Evolutionary conservation across 1,140 invertebrate genomes (phyloP).

Genomic region (Sycobia sp.): DNA sequence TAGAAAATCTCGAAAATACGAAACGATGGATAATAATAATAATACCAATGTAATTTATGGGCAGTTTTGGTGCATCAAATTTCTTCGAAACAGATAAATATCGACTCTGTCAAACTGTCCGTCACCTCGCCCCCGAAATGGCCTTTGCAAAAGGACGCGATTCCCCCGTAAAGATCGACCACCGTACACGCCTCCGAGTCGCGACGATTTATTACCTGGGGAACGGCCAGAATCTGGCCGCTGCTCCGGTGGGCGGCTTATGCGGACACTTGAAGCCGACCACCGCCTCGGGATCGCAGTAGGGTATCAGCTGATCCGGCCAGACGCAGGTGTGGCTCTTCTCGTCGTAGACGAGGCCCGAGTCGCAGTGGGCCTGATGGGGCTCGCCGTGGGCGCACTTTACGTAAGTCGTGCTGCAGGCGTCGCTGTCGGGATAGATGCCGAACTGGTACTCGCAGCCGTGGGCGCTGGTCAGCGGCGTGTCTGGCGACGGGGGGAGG

Average conservation of each 20-base stretch:
- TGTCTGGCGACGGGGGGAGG: too few species aligned
- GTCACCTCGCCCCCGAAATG: too few species aligned
- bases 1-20: too few species aligned
- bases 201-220: too few species aligned
- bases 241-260: slow-evolving; percentile 77
- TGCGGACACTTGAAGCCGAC: slow-evolving; percentile 84
- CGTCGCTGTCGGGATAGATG: slow-evolving; percentile 77
- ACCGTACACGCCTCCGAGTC: too few species aligned
- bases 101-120: too few species aligned
- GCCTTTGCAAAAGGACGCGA: too few species aligned
- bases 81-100: too few species aligned
- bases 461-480: slow-evolving; percentile 75
- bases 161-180: too few species aligned
- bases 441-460: slow-evolving; percentile 90
- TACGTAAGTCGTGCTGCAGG: slow-evolving; percentile 83
- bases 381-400: slow-evolving; percentile 85
- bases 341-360: slow-evolving; percentile 86
- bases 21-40: too few species aligned
- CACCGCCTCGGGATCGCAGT: slow-evolving; percentile 85
- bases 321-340: slow-evolving; percentile 89
- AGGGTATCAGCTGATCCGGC: slow-evolving; percentile 85
- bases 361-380: slow-evolving; percentile 78
- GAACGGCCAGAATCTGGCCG: slow-evolving; percentile 88
- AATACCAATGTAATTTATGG: too few species aligned
- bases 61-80: too few species aligned